Evolutionary conservation across 2,113 vertebrate genomes (phyloP), one percentile per base, ranked within the genome.

Genomic region (Rhynchomys soricoides): DNA sequence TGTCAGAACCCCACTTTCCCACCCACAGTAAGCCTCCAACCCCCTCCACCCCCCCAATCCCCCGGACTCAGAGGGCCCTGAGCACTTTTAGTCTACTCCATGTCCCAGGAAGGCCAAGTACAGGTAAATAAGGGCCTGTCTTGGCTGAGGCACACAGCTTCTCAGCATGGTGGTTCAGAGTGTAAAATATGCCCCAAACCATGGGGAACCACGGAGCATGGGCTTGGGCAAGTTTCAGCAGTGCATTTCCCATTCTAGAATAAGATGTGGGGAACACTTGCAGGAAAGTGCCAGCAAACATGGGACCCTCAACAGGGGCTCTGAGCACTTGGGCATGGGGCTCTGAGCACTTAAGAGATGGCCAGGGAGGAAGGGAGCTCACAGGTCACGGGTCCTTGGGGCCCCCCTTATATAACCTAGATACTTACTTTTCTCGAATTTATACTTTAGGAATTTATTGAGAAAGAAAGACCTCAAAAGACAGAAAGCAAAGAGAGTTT

Each of bases 141-240:
- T 40, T 0, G 57, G 96, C 96, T 78, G 85, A 94, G 96, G 74
- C 93, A 95, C 79, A 95, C 98, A 95, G 97, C 93, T 95, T 48
- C 59, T 64, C 97, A 95, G 90, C 95, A 91, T 73, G 93, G 96
- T 98, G 97, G 98, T 97, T 97, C 97, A 97, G 95, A 85, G 94
- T 74, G 79, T 78, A 89, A 98, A 98, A 98, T 98, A 97, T 95
- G 97, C 96, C 97, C 96, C 96, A 90, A 68, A 50, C 92, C 89
- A 86, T 55, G 87, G 75, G 4, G 4, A 87, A 90, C 37, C 4
- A 5, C 34, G 29, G 93, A 68, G 50, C 22, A 7, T 0, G 0
- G n/a, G 77, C 64, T 5, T 1, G 29, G 77, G 68, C 37, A 26
- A 87, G 34, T 17, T 15, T 26, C 52, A 17, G 4, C 3, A 52